Conservation (phyloP, 2,113 vertebrate species). For the Clarias macrocephalus region DNA sequence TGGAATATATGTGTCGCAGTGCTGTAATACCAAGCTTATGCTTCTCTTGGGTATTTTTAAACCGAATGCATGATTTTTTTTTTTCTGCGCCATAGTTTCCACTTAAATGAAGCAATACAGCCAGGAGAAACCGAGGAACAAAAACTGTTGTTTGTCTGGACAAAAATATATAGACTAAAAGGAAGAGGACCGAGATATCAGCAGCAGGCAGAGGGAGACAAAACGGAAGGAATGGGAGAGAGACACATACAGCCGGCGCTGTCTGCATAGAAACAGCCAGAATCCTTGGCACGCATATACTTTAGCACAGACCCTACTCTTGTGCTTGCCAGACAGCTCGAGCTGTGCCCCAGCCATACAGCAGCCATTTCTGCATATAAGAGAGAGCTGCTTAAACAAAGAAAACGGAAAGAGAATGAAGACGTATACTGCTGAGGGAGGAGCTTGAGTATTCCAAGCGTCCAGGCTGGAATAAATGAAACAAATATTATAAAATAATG, state of each 20-base stretch:
- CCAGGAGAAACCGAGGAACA: conserved; percentile 2
- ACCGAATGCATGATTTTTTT: conserved; percentile 3
- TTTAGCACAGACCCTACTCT: not conserved
- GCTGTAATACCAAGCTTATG: conserved; percentile 31
- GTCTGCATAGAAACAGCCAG: conserved; percentile 65
- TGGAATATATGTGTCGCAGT: conserved; percentile 7
- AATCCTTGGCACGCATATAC: conserved; percentile 46
- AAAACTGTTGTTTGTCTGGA: not conserved
- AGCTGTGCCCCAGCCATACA: not conserved
- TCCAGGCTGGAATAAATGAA: not conserved
- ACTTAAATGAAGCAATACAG: not conserved
- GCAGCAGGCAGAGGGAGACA: conserved; percentile 54
- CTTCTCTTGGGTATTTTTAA: conserved; percentile 28
- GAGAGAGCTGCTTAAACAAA: conserved; percentile 22
- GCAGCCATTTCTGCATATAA: conserved; percentile 8
- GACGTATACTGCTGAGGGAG: not conserved
- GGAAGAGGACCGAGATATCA: not conserved
- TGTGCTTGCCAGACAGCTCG: conserved; percentile 6
- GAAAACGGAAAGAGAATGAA: not conserved
- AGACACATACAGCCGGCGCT: conserved; percentile 35
- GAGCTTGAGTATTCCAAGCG: not conserved
- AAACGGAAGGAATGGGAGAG: conserved; percentile 47
- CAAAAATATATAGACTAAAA: not conserved
- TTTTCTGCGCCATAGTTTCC: not conserved
- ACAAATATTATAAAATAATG: not conserved